phyloP scores from a whole-genome alignment of 1,140 invertebrate genomes.

The Uloborus diversus region DNA sequence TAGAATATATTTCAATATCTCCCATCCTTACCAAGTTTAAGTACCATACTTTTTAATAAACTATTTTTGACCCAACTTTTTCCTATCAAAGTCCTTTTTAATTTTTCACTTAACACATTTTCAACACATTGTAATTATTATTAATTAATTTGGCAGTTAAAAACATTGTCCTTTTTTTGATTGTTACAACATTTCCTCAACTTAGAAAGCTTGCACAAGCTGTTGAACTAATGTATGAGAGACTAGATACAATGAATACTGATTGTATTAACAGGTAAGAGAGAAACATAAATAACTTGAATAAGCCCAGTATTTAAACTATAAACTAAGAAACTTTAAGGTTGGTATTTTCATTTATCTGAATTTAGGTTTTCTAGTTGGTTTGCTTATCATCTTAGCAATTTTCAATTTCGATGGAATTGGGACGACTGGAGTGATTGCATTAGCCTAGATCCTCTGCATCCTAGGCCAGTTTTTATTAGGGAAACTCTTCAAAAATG shows the following conservation, averaged over 20 bases:
- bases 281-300: not conserved
- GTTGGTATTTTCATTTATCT: constrained; percentile 1
- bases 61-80: too few species aligned
- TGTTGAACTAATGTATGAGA: constrained; percentile 94
- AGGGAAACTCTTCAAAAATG: constrained; percentile 90
- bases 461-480: constrained; percentile 96
- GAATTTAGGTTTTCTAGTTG: constrained; percentile 84
- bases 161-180: not conserved
- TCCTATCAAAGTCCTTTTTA: too few species aligned
- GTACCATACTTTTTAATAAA: too few species aligned
- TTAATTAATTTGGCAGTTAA: not conserved
- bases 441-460: constrained; percentile 83
- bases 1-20: too few species aligned
- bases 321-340: not conserved
- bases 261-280: constrained; percentile 89
- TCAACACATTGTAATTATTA: not conserved
- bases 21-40: too few species aligned
- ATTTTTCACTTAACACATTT: too few species aligned
- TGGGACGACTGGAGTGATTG: constrained; percentile 96
- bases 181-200: constrained; percentile 50
- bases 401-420: constrained; percentile 98
- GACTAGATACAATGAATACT: constrained; percentile 96
- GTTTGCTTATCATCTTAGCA: constrained; percentile 99
- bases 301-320: not conserved
- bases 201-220: constrained; percentile 86